A percentile compares a stretch with the other conserved stretches of the same genome.
Evolutionary conservation across 2,797 vertebrate genomes (phyloP).

Genomic region (Protonibea diacanthus): DNA sequence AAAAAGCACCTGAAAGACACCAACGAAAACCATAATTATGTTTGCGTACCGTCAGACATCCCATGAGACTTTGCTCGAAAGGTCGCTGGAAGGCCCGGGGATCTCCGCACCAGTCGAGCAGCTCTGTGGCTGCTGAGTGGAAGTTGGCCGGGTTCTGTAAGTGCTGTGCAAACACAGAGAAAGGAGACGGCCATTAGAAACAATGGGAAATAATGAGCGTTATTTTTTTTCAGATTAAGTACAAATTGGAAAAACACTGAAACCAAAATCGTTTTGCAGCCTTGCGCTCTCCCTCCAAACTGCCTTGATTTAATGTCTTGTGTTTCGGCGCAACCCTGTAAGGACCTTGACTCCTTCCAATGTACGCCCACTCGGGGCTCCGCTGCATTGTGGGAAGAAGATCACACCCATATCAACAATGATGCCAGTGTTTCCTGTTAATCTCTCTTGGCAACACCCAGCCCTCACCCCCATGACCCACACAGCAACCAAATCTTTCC

Average conservation of each 20-base stretch:
- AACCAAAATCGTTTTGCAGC: conserved; percentile 65
- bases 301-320: conserved; percentile 72
- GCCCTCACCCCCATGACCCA: conserved; percentile 70
- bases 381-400: conserved; percentile 84
- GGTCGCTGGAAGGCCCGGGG: conserved; percentile 98
- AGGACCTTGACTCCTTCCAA: conserved; percentile 80
- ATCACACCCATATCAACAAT: conserved; percentile 83
- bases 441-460: conserved; percentile 81
- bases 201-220: conserved; percentile 64
- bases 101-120: conserved; percentile 99
- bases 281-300: conserved; percentile 48
- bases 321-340: conserved; percentile 79
- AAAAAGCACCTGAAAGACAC: conserved; percentile 75
- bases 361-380: conserved; percentile 75
- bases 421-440: conserved; percentile 83
- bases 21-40: conserved; percentile 74
- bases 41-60: conserved; percentile 96
- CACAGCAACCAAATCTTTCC: conserved; percentile 70
- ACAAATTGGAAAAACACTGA: conserved; percentile 75
- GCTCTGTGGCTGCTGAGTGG: conserved; percentile 98
- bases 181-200: conserved; percentile 66
- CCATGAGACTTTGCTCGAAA: conserved; percentile 99
- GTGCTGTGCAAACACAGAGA: conserved; percentile 89
- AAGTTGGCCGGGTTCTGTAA: conserved; percentile 99
- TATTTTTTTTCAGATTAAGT: conserved; percentile 53